These are phyloP conservation scores for Hoplias malabaricus DNA, from an alignment of 2,113 vertebrate species.

Conservation along the genomic window DNA sequence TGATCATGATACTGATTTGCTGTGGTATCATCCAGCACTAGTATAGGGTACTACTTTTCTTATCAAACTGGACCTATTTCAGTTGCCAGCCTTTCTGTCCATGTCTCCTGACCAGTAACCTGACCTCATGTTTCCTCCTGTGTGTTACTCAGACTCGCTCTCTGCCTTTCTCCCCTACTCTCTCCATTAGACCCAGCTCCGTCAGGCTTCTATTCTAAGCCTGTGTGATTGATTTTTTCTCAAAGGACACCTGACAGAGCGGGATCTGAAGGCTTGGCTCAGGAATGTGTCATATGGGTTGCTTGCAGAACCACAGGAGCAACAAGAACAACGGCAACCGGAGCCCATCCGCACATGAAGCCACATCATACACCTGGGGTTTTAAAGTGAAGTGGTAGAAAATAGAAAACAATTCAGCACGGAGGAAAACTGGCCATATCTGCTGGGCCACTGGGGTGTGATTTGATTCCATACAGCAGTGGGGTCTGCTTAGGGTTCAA, in stretches of 20 bases:
- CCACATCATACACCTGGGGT: background rate
- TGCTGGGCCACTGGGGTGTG: background rate
- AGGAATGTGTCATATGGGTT: background rate
- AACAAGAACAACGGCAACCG: background rate
- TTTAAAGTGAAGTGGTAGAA: background rate
- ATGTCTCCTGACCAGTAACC: background rate
- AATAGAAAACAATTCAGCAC: background rate
- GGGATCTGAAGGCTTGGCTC: background rate
- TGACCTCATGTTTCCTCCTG: background rate
- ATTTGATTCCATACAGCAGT: background rate
- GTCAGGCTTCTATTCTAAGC: background rate
- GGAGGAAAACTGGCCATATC: background rate
- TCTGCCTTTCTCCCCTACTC: background rate
- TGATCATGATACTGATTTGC: too few relatives aligned
- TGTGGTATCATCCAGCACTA: too few relatives aligned
- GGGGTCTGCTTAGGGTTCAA: conserved; percentile 9
- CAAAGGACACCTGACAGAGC: background rate
- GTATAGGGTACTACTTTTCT: too few relatives aligned
- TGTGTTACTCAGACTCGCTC: background rate
- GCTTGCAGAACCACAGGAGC: background rate
- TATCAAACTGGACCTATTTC: too few relatives aligned
- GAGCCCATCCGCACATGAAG: background rate
- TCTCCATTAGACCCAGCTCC: background rate
- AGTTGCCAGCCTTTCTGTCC: background rate
- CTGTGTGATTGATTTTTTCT: background rate